Evolutionary conservation across 2,797 vertebrate genomes (phyloP).

Genomic region (Chrysolophus pictus): DNA sequence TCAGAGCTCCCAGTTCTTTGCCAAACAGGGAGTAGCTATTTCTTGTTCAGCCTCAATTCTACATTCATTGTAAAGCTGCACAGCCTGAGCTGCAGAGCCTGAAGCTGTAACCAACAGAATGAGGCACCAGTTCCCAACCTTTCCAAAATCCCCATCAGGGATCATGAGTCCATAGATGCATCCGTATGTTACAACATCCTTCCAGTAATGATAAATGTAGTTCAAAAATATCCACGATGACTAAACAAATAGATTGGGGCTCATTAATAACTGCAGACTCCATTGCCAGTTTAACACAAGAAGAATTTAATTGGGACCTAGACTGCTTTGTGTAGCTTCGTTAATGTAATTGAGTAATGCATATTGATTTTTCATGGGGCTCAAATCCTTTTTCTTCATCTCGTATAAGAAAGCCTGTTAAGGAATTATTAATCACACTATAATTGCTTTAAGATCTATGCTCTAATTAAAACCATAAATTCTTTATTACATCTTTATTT

Average conservation of each 20-base stretch:
- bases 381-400: conserved; percentile 76
- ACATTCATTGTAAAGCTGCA: background rate
- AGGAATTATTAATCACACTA: conserved; percentile 80
- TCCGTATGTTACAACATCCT: background rate
- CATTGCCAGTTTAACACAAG: conserved; percentile 65
- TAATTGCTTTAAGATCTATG: conserved; percentile 83
- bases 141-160: background rate
- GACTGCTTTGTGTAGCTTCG: conserved; percentile 72
- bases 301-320: conserved; percentile 73
- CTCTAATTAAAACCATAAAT: conserved; percentile 82
- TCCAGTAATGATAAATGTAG: background rate
- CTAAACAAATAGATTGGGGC: conserved; percentile 53
- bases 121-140: background rate
- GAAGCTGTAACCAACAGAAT: background rate
- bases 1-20: background rate
- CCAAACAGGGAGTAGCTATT: background rate
- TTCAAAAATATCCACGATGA: background rate
- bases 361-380: conserved; percentile 80
- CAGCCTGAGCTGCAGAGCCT: background rate
- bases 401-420: conserved; percentile 73
- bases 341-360: conserved; percentile 80
- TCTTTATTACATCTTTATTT: conserved; percentile 83
- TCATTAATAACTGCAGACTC: conserved; percentile 67
- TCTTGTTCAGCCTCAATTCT: background rate
- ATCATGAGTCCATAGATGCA: background rate